Base-by-base conservation (phyloP, 1,140 invertebrate species). In the Aphidius gifuensis region DNA sequence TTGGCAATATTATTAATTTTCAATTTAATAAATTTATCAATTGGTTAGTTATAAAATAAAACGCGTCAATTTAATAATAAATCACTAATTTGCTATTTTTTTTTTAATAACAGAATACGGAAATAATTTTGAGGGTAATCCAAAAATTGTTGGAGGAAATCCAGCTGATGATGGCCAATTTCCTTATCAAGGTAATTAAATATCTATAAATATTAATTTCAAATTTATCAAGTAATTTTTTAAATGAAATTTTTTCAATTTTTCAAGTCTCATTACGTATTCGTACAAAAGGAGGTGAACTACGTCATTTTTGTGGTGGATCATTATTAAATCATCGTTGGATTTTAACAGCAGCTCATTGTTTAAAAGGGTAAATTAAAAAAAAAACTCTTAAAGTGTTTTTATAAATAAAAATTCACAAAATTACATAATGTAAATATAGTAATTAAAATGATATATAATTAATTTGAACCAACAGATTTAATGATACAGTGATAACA, bases 341-440 rank as follows among this genome's bases (percentile, higher is more conserved):
- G 69, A 76, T 84, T 23, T 65, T 85, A 6, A 84, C 83, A 3
- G 83, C 84, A 6, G 82, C 83, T 8, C 84, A 85, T 65, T 85
- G 84, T 58, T 9, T 67, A n/a, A n/a, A 7, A 0, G 46, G 55
- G 69, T 70, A 60, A 65, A 3, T 44, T 2, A 44, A 44, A 8
- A 8, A 39, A 38, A 11, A 11, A 9, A 11, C 1, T 8, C 44
- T n/a, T n/a, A n/a, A n/a, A n/a, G n/a, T 45, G 44, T 45, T 1
- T 45, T 45, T 11, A 8, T 1, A 6, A 11, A 6, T 11, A 8
- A 46, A 46, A 9, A 9, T n/a, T 4, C 1, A n/a, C 45, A n/a
- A 9, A 8, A 3, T n/a, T 9, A 4, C 4, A n/a, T n/a, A 9
- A 9, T 46, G 2, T 3, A 46, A 8, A 9, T 46, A 2, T 0